A percentile compares a stretch with the other conserved stretches of the same genome.
Conservation (phyloP, 2,113 vertebrate species). For the Salvator merianae region DNA sequence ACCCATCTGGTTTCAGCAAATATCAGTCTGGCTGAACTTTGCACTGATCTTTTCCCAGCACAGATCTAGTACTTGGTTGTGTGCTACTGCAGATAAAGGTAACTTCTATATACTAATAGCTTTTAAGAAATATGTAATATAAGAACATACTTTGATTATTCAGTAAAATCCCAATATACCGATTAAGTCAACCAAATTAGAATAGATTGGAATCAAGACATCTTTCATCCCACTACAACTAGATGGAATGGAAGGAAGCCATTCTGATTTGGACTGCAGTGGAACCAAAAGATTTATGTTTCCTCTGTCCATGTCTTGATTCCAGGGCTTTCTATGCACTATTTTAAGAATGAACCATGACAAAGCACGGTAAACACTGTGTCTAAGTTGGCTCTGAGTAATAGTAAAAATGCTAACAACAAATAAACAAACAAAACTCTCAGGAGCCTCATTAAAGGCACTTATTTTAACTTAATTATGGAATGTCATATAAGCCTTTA, state of each 20-base stretch:
- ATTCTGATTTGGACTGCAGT: background rate
- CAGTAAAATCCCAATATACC: background rate
- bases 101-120: too few relatives aligned
- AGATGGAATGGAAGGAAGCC: background rate
- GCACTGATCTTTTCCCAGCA: background rate
- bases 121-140: background rate
- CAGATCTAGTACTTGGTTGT: background rate
- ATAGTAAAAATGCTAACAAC: slow-evolving; percentile 19
- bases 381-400: background rate
- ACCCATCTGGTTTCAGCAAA: background rate
- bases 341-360: background rate
- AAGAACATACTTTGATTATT: background rate
- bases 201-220: background rate
- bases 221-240: background rate
- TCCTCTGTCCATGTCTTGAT: background rate
- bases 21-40: background rate
- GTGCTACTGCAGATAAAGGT: background rate
- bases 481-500: slow-evolving; percentile 50
- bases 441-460: slow-evolving; percentile 34
- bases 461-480: slow-evolving; percentile 52
- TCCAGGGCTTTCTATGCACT: background rate
- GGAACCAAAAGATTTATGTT: background rate
- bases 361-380: background rate
- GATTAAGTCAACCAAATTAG: background rate
- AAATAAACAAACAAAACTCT: slow-evolving; percentile 41